Conservation (phyloP, 1,140 invertebrate species). For the Drosophila ohnishii region DNA sequence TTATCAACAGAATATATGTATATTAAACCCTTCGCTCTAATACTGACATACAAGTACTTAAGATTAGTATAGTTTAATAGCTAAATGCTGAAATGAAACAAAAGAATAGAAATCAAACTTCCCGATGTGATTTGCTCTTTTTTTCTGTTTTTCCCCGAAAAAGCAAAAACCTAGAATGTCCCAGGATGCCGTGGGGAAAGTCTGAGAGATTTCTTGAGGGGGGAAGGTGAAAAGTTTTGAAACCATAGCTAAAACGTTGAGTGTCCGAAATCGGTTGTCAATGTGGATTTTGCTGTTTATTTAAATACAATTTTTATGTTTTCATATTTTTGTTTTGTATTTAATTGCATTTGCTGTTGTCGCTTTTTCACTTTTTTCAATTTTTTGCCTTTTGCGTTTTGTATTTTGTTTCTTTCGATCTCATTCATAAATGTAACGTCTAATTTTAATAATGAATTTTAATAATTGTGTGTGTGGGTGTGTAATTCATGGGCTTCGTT, state of each 20-base stretch:
- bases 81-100: conserved; percentile 71
- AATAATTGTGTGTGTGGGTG: conserved; percentile 52
- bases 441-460: conserved; percentile 76
- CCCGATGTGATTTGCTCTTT: conserved; percentile 40
- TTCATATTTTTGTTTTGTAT: conserved; percentile 71
- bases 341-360: conserved; percentile 80
- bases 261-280: conserved; percentile 17
- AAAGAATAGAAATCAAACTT: conserved; percentile 62
- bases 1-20: conserved; percentile 39
- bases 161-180: conserved; percentile 17
- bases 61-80: conserved; percentile 44
- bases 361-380: conserved; percentile 51
- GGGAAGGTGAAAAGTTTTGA: conserved; percentile 51
- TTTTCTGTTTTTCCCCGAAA: not conserved
- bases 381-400: conserved; percentile 51
- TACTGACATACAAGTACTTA: conserved; percentile 73
- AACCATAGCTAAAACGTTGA: conserved; percentile 66
- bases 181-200: conserved; percentile 4
- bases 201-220: conserved; percentile 4
- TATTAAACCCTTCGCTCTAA: conserved; percentile 48
- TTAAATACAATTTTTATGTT: conserved; percentile 62
- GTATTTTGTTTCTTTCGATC: conserved; percentile 63
- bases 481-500: conserved; percentile 48
- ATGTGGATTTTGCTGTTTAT: conserved; percentile 35
- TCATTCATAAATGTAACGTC: conserved; percentile 82